Conservation (phyloP, 2,113 vertebrate genomes). For the Thymallus thymallus region DNA sequence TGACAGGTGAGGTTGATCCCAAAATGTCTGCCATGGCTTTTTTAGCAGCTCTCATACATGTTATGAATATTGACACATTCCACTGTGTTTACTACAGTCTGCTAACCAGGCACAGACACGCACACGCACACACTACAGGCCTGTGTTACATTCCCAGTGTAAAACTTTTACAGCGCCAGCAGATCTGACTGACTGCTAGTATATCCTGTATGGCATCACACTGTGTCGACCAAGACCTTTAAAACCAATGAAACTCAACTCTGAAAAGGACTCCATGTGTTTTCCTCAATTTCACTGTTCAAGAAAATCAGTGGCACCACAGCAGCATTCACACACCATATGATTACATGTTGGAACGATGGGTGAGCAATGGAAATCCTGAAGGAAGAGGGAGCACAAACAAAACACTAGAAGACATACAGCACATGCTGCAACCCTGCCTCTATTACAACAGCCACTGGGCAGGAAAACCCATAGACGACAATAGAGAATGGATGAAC, state of each 20-base stretch:
- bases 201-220: background rate
- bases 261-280: background rate
- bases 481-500: too few relatives aligned
- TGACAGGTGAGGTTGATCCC: background rate
- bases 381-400: background rate
- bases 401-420: background rate
- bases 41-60: background rate
- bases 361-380: background rate
- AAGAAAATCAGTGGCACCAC: background rate
- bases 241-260: background rate
- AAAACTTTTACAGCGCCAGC: background rate
- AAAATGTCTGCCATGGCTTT: background rate
- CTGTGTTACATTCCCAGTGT: slow-evolving; percentile 5
- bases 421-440: background rate
- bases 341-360: background rate
- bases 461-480: background rate
- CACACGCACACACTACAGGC: background rate
- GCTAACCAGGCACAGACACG: too few relatives aligned
- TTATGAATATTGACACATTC: background rate
- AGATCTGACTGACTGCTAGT: slow-evolving; percentile 7
- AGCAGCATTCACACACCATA: background rate
- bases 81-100: background rate
- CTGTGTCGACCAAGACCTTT: background rate
- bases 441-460: background rate
- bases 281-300: background rate